These are phyloP conservation scores for Acrocephalus arundinaceus DNA, from an alignment of 2,113 vertebrate species.

Conservation along the genomic window DNA sequence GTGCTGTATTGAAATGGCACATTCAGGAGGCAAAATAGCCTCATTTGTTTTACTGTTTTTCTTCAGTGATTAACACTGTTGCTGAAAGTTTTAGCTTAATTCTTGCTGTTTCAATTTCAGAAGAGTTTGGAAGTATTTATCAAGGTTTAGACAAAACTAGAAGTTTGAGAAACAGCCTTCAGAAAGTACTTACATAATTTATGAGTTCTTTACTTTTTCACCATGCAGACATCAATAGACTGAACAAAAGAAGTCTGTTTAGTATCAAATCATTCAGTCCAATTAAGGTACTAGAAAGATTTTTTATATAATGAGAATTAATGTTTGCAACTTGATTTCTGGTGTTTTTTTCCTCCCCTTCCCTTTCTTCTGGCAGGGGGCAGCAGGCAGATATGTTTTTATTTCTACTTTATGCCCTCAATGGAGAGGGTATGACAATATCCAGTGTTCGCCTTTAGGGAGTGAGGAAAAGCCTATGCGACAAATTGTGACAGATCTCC, in stretches of 20 bases:
- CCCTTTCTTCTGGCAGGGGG: not conserved
- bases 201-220: not conserved
- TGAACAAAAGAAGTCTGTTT: not conserved
- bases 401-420: not conserved
- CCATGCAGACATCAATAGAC: not conserved
- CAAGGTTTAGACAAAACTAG: not conserved
- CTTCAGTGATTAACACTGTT: conserved; percentile 8
- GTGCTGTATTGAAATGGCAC: not conserved
- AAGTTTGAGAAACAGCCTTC: not conserved
- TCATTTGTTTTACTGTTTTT: conserved; percentile 41
- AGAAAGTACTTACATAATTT: not conserved
- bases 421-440: not conserved
- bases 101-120: conserved; percentile 10
- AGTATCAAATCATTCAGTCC: not conserved
- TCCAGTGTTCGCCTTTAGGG: not conserved
- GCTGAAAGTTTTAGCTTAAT: conserved; percentile 46
- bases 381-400: not conserved
- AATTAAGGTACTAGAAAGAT: not conserved
- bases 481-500: not conserved
- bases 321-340: not conserved
- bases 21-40: not conserved
- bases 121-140: not conserved
- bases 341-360: not conserved
- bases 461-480: not conserved
- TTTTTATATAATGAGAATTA: not conserved